Evolutionary conservation across 2,888 invertebrate genomes (phyloP), one percentile per base, ranked within the genome.

Genomic region (Luperina nickerlii): DNA sequence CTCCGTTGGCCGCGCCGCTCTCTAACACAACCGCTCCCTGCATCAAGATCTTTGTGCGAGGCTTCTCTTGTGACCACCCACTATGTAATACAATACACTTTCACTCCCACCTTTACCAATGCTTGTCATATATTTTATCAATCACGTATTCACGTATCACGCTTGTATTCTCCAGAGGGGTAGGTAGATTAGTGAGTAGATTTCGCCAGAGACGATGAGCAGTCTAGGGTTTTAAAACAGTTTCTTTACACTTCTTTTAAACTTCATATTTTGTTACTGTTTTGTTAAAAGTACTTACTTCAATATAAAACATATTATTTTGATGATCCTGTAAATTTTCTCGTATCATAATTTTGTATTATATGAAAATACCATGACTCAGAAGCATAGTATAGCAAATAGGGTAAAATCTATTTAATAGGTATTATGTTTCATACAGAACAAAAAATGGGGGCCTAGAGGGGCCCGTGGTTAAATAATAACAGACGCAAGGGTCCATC

Each of bases 11-110:
- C 90, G 83, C 91, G 78, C 76, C 88, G 90, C 88, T 88, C 74
- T 42, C 68, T 70, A 89, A 83, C 65, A 76, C 76, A 83, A 48
- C 66, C 77, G 24, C 78, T 75, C 51, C 73, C 77, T 79, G 45
- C n/a, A 63, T 60, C 74, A 81, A 89, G 89, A 89, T 91, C 90
- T 90, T 89, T 79, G 87, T 67, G 85, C 90, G 89, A 82, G 82
- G 71, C 60, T 54, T 88, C 89, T 84, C 80, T 77, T 75, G 79
- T 68, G 71, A 62, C 75, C 69, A 63, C 54, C 81, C 68, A 82
- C 79, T 67, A 69, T 87, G 81, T 82, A 84, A 88, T 79, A 82
- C 79, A 79, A 77, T 75, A 67, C 38, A 87, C 65, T 79, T 81
- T 82, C 60, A 66, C 65, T 76, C 63, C 54, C 48, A 48, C 11